phyloP scores from a whole-genome alignment of 2,888 invertebrate species.

The Ichneumoninae sp. region DNA sequence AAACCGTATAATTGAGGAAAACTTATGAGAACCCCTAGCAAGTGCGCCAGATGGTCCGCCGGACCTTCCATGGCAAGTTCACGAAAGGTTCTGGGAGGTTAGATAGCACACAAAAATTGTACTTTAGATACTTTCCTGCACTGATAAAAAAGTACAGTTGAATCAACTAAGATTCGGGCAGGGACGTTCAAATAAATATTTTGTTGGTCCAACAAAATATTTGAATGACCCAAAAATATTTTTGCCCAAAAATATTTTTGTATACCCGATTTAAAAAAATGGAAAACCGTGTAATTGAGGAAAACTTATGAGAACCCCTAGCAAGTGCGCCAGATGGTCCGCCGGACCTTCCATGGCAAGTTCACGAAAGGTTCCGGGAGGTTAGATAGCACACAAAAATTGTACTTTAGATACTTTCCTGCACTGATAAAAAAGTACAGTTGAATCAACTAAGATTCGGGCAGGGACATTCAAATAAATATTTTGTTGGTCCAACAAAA shows the following conservation, averaged over 20 bases:
- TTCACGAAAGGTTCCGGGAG: background rate
- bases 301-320: conserved; percentile 79
- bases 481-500: no score
- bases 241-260: no score
- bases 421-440: no score
- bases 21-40: conserved; percentile 77
- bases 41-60: conserved; percentile 10
- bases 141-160: no score
- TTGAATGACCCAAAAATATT: no score
- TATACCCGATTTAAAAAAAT: conserved; percentile 75
- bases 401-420: no score
- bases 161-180: no score
- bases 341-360: conserved; percentile 30
- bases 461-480: no score
- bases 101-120: background rate
- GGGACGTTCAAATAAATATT: no score
- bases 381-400: no score
- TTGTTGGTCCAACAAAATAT: no score
- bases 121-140: background rate
- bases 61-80: conserved; percentile 20
- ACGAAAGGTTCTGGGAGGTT: background rate
- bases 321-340: conserved; percentile 2
- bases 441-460: no score
- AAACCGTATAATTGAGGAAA: conserved; percentile 81
- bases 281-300: conserved; percentile 81